phyloP scores from a whole-genome alignment of 2,113 vertebrate species.

The Corythoichthys haematopterus region DNA sequence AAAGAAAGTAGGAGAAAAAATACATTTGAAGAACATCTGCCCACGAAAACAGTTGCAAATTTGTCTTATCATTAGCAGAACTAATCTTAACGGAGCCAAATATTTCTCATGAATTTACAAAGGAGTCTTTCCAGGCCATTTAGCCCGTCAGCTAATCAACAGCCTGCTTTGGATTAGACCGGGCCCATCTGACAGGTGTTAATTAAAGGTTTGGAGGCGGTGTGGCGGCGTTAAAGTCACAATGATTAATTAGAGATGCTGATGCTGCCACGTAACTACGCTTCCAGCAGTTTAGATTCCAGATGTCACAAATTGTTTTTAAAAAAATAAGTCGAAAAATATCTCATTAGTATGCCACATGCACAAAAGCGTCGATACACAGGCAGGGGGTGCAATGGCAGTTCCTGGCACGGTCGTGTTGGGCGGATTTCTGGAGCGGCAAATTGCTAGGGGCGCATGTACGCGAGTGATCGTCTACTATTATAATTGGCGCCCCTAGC shows the following conservation, averaged over 20 bases:
- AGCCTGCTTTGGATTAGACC: slow-evolving; percentile 35
- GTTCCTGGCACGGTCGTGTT: too few relatives aligned
- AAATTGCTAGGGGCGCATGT: too few relatives aligned
- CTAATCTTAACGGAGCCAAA: slow-evolving; percentile 15
- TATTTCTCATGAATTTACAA: slow-evolving; percentile 21
- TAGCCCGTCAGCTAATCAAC: slow-evolving; percentile 37
- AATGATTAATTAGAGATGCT: slow-evolving; percentile 36
- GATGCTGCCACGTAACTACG: slow-evolving; percentile 12
- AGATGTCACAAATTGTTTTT: neutral
- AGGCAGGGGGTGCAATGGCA: neutral
- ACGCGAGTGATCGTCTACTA: too few relatives aligned
- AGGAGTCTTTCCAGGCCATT: slow-evolving; percentile 26
- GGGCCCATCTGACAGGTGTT: slow-evolving; percentile 28
- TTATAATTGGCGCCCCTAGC: too few relatives aligned
- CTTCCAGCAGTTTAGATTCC: slow-evolving; percentile 3
- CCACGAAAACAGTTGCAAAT: slow-evolving; percentile 27
- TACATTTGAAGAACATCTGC: slow-evolving; percentile 27
- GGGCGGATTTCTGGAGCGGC: too few relatives aligned
- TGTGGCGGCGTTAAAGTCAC: slow-evolving; percentile 4
- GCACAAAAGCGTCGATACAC: neutral
- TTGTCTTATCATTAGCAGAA: slow-evolving; percentile 25
- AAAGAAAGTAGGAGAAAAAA: slow-evolving; percentile 27
- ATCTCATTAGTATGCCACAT: slow-evolving; percentile 11
- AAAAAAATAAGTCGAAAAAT: neutral
- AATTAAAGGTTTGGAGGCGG: slow-evolving; percentile 30